Percentiles rank a stretch among this genome's conserved stretches.
Conservation (phyloP, 2,113 vertebrate species). For the Pelvicachromis taeniatus region DNA sequence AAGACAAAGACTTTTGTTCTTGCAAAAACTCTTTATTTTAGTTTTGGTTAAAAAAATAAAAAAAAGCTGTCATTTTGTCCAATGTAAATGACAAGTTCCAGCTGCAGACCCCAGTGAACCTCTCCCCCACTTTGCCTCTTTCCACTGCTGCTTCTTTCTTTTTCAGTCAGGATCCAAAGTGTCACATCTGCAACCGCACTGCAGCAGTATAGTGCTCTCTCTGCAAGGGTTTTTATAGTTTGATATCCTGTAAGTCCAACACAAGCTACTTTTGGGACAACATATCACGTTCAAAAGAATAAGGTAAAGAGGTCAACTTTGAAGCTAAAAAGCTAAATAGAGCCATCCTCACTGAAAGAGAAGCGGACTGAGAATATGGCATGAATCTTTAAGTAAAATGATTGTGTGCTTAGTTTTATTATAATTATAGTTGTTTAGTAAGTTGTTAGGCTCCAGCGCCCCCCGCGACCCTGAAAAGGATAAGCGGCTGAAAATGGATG, state of each 20-base stretch:
- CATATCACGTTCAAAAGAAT: not conserved
- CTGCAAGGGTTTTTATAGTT: not conserved
- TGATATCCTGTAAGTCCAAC: not conserved
- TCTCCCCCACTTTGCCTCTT: not conserved
- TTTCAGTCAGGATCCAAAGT: slow-evolving; percentile 11
- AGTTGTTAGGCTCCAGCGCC: no score
- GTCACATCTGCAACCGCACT: slow-evolving; percentile 37
- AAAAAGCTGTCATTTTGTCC: not conserved
- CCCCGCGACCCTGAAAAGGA: no score
- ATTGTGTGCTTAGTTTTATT: not conserved
- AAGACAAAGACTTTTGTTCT: not conserved
- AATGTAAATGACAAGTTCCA: not conserved
- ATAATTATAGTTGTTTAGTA: no score
- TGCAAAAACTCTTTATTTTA: not conserved
- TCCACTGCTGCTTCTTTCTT: not conserved
- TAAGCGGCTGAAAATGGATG: no score
- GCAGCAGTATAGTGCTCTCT: slow-evolving; percentile 24
- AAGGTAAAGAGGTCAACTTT: not conserved
- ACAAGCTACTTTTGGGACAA: not conserved
- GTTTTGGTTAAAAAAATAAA: not conserved
- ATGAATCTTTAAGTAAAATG: not conserved
- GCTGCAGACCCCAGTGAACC: not conserved
- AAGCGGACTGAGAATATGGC: not conserved
- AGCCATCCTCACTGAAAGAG: not conserved
- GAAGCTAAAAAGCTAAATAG: not conserved